These are phyloP conservation scores for Phaetusa simplex DNA, from an alignment of 2,113 vertebrate genomes.

Conservation along the genomic window DNA sequence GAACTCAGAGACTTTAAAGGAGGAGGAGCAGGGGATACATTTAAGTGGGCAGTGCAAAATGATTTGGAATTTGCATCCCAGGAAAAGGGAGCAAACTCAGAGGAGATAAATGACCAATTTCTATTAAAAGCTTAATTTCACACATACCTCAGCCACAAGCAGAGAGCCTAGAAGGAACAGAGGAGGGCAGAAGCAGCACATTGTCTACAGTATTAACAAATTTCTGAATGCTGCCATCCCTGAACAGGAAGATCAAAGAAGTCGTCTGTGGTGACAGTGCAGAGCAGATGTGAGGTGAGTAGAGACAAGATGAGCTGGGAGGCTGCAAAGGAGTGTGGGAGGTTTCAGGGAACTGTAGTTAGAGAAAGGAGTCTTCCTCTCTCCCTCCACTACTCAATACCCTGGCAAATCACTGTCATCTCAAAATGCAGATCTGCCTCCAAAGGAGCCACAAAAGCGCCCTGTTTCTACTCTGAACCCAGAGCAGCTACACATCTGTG, in stretches of 20 bases:
- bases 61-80: neutral
- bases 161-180: conserved; percentile 15
- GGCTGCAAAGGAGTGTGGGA: neutral
- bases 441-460: neutral
- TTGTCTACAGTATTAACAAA: neutral
- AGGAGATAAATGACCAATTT: neutral
- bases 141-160: neutral
- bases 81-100: neutral
- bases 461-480: neutral
- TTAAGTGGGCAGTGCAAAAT: neutral
- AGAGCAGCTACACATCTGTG: neutral
- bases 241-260: neutral
- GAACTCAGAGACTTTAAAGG: neutral
- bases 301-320: neutral
- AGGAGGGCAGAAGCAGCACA: conserved; percentile 38
- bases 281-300: neutral
- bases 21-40: neutral
- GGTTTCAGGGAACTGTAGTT: neutral
- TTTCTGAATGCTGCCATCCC: neutral
- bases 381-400: neutral
- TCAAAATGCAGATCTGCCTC: neutral
- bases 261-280: neutral
- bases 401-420: neutral
- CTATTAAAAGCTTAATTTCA: neutral
- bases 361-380: neutral